These are phyloP conservation scores for Meloidogyne chitwoodi DNA, from an alignment of 1,140 invertebrate genomes.

Conservation along the genomic window DNA sequence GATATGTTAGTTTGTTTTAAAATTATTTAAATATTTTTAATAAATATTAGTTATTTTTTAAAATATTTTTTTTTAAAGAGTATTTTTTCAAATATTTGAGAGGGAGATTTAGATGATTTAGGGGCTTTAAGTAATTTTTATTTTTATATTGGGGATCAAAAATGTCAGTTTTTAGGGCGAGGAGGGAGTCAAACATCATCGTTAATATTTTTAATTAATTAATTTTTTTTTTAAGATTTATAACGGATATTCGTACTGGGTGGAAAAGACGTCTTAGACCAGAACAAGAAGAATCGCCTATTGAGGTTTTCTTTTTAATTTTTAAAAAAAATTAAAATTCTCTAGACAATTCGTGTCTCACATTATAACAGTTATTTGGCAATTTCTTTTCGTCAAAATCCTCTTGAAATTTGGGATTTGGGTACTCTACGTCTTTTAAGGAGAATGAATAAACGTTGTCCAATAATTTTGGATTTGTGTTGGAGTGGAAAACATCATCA, in stretches of 20 bases:
- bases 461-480: slow-evolving; percentile 58
- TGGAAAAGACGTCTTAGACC: slow-evolving; percentile 45
- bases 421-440: slow-evolving; percentile 47
- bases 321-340: not conserved
- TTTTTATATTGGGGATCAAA: no score
- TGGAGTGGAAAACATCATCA: slow-evolving; percentile 52
- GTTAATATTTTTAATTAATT: not conserved
- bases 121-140: no score
- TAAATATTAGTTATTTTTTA: no score
- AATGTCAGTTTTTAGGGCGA: no score
- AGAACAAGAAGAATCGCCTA: slow-evolving; percentile 52
- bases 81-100: no score
- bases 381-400: slow-evolving; percentile 53
- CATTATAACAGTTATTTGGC: slow-evolving; percentile 55
- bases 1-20: slow-evolving; percentile 24
- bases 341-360: not conserved
- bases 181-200: no score
- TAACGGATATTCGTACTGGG: slow-evolving; percentile 20
- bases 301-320: slow-evolving; percentile 38
- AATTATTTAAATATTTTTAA: not conserved
- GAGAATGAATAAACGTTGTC: slow-evolving; percentile 53
- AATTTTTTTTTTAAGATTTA: not conserved
- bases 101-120: no score
- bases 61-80: no score
- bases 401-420: slow-evolving; percentile 58